Base-by-base conservation (phyloP, 2,888 invertebrate genomes). In the Dimorphilus gyrociliatus region DNA sequence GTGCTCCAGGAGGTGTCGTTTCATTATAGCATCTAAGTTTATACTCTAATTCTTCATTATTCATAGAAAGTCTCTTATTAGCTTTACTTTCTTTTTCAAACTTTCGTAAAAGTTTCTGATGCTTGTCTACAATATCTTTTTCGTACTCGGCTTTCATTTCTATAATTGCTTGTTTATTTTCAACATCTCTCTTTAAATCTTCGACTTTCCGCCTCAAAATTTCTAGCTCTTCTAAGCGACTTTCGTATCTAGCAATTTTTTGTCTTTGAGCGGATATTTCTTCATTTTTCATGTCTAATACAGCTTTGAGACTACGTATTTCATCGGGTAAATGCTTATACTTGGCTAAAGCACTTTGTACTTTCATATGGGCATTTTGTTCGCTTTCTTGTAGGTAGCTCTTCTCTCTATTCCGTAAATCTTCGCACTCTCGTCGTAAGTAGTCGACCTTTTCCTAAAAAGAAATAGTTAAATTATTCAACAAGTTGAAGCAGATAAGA, bases 31-130 rank as follows among this genome's bases (percentile, higher is more conserved):
- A n/a, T n/a, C 78, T 71, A 34, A 86, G 69, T 52, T 78, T 78
- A 74, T 81, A 88, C 47, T 79, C 72, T 2, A 86, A 69, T 61
- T 85, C 81, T 63, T 88, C 88, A 53, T 84, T 85, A 53, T 79
- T 74, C 51, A 79, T 77, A 1, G 74, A 72, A 27, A 84, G 63
- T 2, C 81, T 69, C 37, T 77, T 73, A 48, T 79, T 79, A 41
- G 78, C 78, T 50, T 79, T 76, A 2, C 72, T 67, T 55, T 84
- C 79, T 33, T 80, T 72, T 27, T 76, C 76, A 34, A 75, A 74
- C 32, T 50, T 51, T 19, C 49, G 47, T 48, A 58, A 50, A 32
- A 85, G 64, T 27, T 74, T 70, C 39, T 78, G 72, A 51, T 81
- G 78, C 49, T 81, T 74, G 32, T 70, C 69, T 8, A 71, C 61